phyloP scores from a whole-genome alignment of 2,797 vertebrate genomes.

The Masticophis lateralis region DNA sequence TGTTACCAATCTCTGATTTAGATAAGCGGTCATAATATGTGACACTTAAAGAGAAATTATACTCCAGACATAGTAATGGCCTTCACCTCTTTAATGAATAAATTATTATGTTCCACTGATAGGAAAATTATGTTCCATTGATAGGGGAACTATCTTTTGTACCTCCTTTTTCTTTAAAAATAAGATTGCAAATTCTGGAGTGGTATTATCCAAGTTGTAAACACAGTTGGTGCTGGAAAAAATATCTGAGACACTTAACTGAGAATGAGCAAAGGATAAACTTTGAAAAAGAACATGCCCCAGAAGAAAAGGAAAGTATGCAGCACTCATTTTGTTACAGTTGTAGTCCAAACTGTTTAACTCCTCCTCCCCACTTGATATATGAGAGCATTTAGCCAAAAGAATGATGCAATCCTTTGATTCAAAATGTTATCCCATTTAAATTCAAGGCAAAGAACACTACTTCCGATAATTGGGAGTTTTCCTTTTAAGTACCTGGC shows the following conservation, averaged over 20 bases:
- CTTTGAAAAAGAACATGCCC: neutral
- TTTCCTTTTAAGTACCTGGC: neutral
- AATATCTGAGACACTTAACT: neutral
- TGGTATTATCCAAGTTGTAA: slow-evolving; percentile 11
- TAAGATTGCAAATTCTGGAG: slow-evolving; percentile 14
- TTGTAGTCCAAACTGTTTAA: slow-evolving; percentile 19
- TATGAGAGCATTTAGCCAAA: neutral
- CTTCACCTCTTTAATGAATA: neutral
- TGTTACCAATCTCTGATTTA: neutral
- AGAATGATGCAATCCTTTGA: neutral
- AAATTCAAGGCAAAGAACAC: neutral
- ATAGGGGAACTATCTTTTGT: neutral
- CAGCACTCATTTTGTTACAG: neutral
- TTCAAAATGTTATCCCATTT: neutral
- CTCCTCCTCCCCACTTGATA: neutral
- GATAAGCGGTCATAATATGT: neutral
- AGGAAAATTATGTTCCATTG: neutral
- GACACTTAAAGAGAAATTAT: neutral
- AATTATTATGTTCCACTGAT: neutral
- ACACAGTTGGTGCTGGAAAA: neutral
- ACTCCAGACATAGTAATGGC: neutral
- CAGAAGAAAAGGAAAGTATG: neutral
- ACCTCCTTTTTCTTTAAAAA: slow-evolving; percentile 23
- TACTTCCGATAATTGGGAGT: neutral
- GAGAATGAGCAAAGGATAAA: neutral